Evolutionary conservation across 2,797 vertebrate species (phyloP).

Genomic region (Halcyon smyrnensis): DNA sequence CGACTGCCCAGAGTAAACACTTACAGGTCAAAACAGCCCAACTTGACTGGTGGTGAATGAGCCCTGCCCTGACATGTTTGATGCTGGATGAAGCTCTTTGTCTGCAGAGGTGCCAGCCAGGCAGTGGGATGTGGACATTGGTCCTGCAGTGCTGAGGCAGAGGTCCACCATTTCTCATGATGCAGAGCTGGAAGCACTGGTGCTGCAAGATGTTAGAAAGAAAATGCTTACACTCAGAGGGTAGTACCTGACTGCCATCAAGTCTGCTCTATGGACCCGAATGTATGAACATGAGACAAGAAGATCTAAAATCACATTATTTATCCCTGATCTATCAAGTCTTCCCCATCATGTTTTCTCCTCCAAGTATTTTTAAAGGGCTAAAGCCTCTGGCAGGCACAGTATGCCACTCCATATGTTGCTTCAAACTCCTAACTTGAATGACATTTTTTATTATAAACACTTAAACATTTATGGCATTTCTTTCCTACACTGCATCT

Average conservation of each 20-base stretch:
- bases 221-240: neutral
- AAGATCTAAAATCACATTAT: neutral
- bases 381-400: neutral
- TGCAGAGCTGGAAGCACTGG: neutral
- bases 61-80: fast-evolving
- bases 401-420: neutral
- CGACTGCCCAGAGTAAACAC: neutral
- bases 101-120: neutral
- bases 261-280: neutral
- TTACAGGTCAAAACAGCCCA: neutral
- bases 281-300: neutral
- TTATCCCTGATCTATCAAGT: neutral
- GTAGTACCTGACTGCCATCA: neutral
- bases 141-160: neutral
- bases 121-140: fast-evolving
- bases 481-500: neutral
- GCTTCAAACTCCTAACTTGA: neutral
- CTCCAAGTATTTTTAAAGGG: neutral
- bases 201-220: neutral
- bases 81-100: neutral
- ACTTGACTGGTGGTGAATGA: neutral
- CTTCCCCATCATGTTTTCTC: neutral
- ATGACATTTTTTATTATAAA: neutral
- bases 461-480: neutral
- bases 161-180: neutral